Base-by-base conservation (phyloP, 1,140 invertebrate species). In the Pygmarrhopalites habei region DNA sequence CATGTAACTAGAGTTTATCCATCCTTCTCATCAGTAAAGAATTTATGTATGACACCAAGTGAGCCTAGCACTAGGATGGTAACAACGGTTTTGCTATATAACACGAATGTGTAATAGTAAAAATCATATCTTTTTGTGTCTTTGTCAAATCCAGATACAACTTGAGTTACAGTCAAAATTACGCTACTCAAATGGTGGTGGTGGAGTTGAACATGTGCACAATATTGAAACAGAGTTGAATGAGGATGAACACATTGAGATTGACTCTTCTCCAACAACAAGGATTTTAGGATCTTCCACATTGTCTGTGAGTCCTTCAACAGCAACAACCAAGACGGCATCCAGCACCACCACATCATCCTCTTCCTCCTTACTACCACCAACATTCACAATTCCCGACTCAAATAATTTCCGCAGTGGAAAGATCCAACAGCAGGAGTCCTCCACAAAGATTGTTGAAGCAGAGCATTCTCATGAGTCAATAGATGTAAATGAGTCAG, bases 161-260 rank as follows among this genome's bases (percentile, higher is more conserved):
- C 32, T 71, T 23, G 69, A 71, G 30, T 30, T 71, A 26, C 69
- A 67, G 26, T 66, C 66, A 3, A 68, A 66, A 32, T 47, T 71
- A 0, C 44, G 63, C 2, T 43, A 44, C 32, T 52, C 30, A 23
- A 63, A 58, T 25, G 55, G 44, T 23, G 44, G 52, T 55, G 32
- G 46, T 17, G 26, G 39, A 12, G 53, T 10, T 47, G 44, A 47
- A 19, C 7, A 47, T 47, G 44, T 10, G 4, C 7, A 10, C 7
- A 19, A n/a, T n/a, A 5, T 10, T 47, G 17, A n/a, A 47, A 19
- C n/a, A 7, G 17, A n/a, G 17, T 47, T n/a, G 10, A 10, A 10
- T 41, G 10, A n/a, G 10, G 39, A 41, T n/a, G 39, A 41, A 41
- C 10, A n/a, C 39, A 41, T 41, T 12, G 39, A 41, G 10, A 41